phyloP scores from a whole-genome alignment of 2,797 vertebrate genomes.

The Pristis pectinata region DNA sequence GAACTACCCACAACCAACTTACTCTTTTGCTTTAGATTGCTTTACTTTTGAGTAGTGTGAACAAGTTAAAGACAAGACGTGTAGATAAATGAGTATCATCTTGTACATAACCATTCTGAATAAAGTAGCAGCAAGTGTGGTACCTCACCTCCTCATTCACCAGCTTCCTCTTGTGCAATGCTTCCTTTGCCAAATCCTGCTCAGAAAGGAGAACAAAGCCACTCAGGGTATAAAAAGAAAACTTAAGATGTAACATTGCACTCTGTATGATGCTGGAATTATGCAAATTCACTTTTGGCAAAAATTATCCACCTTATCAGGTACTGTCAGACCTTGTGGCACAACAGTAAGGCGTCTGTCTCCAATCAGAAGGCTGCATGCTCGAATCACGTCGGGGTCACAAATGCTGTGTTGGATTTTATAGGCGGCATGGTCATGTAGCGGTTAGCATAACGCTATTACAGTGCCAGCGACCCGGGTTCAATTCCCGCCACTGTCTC shows the following conservation, averaged over 20 bases:
- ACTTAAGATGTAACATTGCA: background rate
- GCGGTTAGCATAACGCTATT: too few species aligned
- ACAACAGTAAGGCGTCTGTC: too few species aligned
- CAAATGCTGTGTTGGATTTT: too few species aligned
- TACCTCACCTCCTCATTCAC: constrained; percentile 72
- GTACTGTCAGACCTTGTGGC: too few species aligned
- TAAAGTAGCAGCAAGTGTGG: background rate
- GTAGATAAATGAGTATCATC: background rate
- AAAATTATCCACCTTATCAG: background rate
- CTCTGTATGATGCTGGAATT: background rate
- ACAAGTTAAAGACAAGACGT: background rate
- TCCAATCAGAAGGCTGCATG: too few species aligned
- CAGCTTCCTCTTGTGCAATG: constrained; percentile 71
- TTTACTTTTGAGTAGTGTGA: background rate
- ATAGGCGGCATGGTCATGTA: too few species aligned
- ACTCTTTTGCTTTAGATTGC: background rate
- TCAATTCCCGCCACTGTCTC: too few species aligned
- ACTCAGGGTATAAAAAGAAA: background rate
- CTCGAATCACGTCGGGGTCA: too few species aligned
- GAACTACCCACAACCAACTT: too few species aligned
- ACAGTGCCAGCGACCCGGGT: too few species aligned
- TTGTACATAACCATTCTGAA: too few species aligned
- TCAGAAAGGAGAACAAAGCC: background rate
- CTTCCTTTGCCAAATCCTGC: constrained; percentile 82
- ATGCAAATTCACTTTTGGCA: background rate